Evolutionary conservation across 2,113 vertebrate species (phyloP).

Genomic region (Eptesicus fuscus): DNA sequence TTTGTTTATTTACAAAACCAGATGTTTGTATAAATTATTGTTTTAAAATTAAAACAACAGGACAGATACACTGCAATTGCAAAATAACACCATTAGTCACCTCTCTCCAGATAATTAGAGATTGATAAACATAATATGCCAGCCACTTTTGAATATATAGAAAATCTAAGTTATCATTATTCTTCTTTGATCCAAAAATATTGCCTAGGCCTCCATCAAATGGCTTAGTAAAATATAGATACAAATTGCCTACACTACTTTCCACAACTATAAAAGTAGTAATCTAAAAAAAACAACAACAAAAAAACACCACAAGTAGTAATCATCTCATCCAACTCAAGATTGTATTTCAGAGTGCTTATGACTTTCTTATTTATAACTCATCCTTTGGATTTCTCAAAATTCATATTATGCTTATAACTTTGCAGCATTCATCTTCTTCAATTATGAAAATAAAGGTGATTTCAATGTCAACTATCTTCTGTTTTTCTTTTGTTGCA

Average conservation of each 20-base stretch:
- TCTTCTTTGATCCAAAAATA: not conserved
- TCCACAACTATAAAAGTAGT: not conserved
- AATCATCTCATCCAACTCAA: not conserved
- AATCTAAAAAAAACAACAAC: not conserved
- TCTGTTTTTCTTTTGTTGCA: not conserved
- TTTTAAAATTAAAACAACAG: constrained; percentile 3
- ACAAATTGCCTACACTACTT: not conserved
- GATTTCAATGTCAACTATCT: not conserved
- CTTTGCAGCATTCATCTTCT: not conserved
- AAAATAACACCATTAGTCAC: constrained; percentile 6
- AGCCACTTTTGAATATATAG: not conserved
- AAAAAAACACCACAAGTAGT: not conserved
- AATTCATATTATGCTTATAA: not conserved
- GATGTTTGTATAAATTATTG: not conserved
- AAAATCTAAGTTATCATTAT: not conserved
- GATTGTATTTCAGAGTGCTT: not conserved
- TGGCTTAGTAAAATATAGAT: not conserved
- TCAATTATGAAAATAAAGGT: not conserved
- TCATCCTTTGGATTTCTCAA: not conserved
- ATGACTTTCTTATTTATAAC: not conserved
- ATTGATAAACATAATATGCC: not conserved
- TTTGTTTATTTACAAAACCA: not conserved
- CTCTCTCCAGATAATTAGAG: not conserved
- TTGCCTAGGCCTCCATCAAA: not conserved
- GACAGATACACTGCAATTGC: not conserved